phyloP scores from a whole-genome alignment of 2,797 vertebrate species.

The Luscinia megarhynchos region DNA sequence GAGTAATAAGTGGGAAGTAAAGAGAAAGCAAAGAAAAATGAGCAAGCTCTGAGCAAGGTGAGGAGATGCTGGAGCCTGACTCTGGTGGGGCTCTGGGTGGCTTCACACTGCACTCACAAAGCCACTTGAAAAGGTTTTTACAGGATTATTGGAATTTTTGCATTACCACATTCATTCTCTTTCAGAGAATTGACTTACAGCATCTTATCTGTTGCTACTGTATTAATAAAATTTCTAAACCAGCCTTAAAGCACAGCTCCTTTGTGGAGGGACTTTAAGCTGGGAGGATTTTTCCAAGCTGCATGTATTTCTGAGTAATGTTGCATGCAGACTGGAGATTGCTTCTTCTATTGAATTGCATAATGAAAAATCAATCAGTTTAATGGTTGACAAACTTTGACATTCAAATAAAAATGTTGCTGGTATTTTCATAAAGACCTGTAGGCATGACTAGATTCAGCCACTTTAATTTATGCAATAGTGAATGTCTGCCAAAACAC shows the following conservation, averaged over 20 bases:
- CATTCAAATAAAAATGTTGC: constrained; percentile 85
- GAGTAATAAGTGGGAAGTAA: neutral
- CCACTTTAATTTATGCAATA: constrained; percentile 78
- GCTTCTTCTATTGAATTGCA: constrained; percentile 77
- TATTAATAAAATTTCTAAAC: constrained; percentile 57
- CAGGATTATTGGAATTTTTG: constrained; percentile 1
- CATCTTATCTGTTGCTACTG: neutral
- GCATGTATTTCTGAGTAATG: constrained; percentile 66
- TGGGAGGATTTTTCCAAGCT: constrained; percentile 61
- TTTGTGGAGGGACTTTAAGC: constrained; percentile 37
- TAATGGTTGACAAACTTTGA: constrained; percentile 87
- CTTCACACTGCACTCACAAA: neutral
- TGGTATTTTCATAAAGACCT: constrained; percentile 78
- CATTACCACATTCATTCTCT: constrained; percentile 23
- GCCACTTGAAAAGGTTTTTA: constrained; percentile 1
- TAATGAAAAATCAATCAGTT: constrained; percentile 86
- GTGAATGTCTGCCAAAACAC: constrained; percentile 75
- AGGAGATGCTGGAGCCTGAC: neutral
- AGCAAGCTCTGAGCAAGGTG: neutral
- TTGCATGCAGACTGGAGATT: constrained; percentile 77
- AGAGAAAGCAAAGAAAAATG: neutral
- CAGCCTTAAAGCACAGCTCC: constrained; percentile 34
- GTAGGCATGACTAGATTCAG: constrained; percentile 75
- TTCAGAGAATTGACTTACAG: constrained; percentile 52
- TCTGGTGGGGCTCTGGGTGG: no score